Conservation (phyloP, 2,113 vertebrate species). For the Polypterus bichir region DNA sequence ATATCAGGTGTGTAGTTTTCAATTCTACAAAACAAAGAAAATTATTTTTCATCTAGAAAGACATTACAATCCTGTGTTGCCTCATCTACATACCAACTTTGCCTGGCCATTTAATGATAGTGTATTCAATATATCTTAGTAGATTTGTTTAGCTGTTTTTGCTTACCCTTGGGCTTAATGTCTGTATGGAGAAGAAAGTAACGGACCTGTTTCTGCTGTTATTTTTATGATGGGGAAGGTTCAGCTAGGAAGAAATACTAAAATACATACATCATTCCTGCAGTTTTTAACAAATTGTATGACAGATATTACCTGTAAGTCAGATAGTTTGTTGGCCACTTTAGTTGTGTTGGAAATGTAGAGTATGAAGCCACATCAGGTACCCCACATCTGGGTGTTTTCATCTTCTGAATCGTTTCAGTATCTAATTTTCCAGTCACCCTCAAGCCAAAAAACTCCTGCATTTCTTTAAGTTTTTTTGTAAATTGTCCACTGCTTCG, state of each 20-base stretch:
- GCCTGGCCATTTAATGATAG: neutral
- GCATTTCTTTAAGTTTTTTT: constrained; percentile 51
- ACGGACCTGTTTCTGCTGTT: neutral
- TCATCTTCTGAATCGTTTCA: constrained; percentile 45
- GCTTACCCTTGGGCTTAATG: neutral
- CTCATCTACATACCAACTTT: neutral
- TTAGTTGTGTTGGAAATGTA: constrained; percentile 34
- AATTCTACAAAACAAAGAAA: constrained; percentile 33
- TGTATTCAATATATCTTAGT: too few relatives aligned
- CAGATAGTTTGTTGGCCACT: constrained; percentile 41
- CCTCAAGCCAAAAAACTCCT: constrained; percentile 48
- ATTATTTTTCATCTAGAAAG: neutral
- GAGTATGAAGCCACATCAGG: constrained; percentile 45
- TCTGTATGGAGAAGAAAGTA: constrained; percentile 2
- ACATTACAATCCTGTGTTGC: neutral
- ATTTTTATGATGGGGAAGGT: too few relatives aligned
- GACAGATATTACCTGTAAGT: constrained; percentile 50
- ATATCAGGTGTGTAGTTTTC: constrained; percentile 57
- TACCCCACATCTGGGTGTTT: constrained; percentile 48
- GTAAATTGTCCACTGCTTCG: constrained; percentile 18
- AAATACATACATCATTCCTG: neutral
- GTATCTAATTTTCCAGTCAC: constrained; percentile 45
- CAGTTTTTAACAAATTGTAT: neutral
- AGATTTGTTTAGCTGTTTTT: too few relatives aligned
- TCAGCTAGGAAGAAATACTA: too few relatives aligned